These are phyloP conservation scores for Mus minutoides DNA, from an alignment of 2,797 vertebrate species.

Conservation along the genomic window DNA sequence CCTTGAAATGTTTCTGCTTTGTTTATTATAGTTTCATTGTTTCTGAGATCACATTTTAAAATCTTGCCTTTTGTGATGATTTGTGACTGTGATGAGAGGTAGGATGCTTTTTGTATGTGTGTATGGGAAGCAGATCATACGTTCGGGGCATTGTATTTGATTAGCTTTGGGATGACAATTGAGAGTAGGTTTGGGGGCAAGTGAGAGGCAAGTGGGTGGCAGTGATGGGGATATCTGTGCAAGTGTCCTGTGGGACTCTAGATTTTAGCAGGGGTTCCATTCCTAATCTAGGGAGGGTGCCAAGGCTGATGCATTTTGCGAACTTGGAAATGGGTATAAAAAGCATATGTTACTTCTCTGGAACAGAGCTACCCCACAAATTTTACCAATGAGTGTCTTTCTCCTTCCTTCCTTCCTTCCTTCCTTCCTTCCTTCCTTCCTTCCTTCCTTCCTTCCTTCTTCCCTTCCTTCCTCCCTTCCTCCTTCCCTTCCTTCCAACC, in stretches of 20 bases:
- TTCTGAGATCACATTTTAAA: neutral
- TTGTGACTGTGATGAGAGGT: neutral
- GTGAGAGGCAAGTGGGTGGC: neutral
- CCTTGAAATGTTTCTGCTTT: neutral
- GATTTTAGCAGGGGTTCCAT: neutral
- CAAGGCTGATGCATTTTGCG: neutral
- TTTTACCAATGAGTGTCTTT: neutral
- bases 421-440: fast-evolving
- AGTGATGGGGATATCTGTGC: neutral
- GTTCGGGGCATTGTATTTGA: too few species aligned
- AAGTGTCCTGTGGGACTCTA: neutral
- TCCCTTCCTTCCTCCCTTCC: neutral
- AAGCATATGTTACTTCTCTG: neutral
- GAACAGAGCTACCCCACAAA: neutral
- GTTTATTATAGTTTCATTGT: neutral
- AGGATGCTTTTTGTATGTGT: neutral
- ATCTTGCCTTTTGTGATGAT: neutral
- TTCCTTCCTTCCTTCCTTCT: too few species aligned
- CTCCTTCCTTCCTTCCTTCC: too few species aligned
- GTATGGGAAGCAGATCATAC: neutral
- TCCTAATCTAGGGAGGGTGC: neutral
- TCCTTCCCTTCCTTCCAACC: neutral
- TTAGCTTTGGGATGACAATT: too few species aligned
- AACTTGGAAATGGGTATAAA: neutral
- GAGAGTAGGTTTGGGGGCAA: neutral